Conservation (phyloP, 35 echinoderm and acorn worm genomes). For the Chiridota heheva region DNA sequence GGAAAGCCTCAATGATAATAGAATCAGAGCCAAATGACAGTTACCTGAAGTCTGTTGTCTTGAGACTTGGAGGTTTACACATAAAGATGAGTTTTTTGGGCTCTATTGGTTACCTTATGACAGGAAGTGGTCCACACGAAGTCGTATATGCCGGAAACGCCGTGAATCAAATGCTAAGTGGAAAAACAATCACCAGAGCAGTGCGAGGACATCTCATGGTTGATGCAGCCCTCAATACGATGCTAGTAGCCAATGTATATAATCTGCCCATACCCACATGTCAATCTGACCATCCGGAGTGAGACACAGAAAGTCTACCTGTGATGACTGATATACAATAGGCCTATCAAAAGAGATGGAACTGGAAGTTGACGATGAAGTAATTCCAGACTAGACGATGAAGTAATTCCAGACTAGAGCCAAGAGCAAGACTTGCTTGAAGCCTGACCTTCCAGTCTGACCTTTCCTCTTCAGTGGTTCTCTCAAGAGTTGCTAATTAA, state of each 20-base stretch:
- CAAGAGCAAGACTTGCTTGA: no score
- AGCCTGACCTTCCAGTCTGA: no score
- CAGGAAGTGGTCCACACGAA: slow-evolving; percentile 49
- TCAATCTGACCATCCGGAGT: background rate
- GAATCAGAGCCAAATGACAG: slow-evolving; percentile 16
- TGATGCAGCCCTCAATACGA: slow-evolving; percentile 26
- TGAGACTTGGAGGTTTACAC: slow-evolving; percentile 9
- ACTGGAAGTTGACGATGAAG: no score
- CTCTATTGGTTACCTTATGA: slow-evolving; percentile 58
- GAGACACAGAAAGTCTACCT: no score
- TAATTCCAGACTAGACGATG: no score
- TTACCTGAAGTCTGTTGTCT: background rate
- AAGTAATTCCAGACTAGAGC: no score
- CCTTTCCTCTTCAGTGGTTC: no score
- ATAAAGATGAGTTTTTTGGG: slow-evolving; percentile 50
- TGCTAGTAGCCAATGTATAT: background rate
- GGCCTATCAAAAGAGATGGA: no score
- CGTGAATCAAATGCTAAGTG: slow-evolving; percentile 8
- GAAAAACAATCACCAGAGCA: slow-evolving; percentile 31
- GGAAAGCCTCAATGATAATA: slow-evolving; percentile 23
- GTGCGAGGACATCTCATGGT: slow-evolving; percentile 55
- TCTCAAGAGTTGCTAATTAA: no score
- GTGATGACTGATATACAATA: no score
- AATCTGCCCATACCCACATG: no score
- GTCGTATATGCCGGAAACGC: slow-evolving; percentile 47